Evolutionary conservation across 2,797 vertebrate species (phyloP), one percentile per base, ranked within the genome.

Genomic region (Phoebastria nigripes): DNA sequence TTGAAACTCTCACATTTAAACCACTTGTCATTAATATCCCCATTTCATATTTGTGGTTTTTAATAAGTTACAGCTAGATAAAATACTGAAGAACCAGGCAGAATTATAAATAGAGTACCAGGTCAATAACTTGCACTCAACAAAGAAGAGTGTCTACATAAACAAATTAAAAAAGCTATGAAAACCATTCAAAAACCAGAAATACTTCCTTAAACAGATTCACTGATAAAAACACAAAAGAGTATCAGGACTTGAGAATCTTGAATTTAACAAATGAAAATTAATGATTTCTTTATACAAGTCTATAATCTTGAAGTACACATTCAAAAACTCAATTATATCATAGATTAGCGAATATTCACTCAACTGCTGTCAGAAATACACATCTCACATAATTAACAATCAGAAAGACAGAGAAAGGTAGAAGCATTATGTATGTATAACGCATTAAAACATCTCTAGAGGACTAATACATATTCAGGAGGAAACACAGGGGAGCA

Each of bases 1-100:
- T 87, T 76, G 33, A 94, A 79, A 78, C 58, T 93, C 74, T 96
- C 85, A 90, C 69, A 93, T 96, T 97, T 96, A 97, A 98, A 95
- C 86, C 91, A 93, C 80, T 95, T 96, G 66, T 89, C 90, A 96
- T 95, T 96, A 97, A 97, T 96, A 97, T 96, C 94, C 91, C 78
- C 94, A 91, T 95, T 97, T 97, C 71, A 90, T 97, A 95, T 93
- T 74, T 95, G 77, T 93, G 80, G 26, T 96, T 97, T 93, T 97
- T 86, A 94, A 95, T 97, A 97, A 96, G 77, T 94, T 96, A 95
- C 94, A 93, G 44, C 65, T 89, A 54, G 69, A 94, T 91, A 94
- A 96, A 96, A 96, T 70, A 95, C 84, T 83, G 56, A 70, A 95
- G 52, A 85, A 92, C 8, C 44, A 82, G 51, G n/a, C 62, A 82